Evolutionary conservation across 2,888 invertebrate species (phyloP), one percentile per base, ranked within the genome.

Genomic region (Parnassius orleans): DNA sequence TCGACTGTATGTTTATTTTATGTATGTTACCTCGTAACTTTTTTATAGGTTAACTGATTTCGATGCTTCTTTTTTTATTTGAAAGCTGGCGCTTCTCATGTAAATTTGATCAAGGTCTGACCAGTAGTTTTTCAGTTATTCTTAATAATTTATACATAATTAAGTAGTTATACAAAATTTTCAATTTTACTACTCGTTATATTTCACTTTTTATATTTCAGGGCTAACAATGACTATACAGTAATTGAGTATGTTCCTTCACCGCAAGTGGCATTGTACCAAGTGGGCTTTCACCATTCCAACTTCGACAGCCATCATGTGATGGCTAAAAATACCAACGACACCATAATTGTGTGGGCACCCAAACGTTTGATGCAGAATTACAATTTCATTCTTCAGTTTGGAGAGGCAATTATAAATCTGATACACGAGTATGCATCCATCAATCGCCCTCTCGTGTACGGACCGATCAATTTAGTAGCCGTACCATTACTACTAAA

Each of bases 261-360:
- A 0, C 86, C 89, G 0, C 90, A 91, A 81, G 84, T 90, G 0
- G 76, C 80, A 0, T 68, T 86, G 0, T 75, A 89, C 50, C 87
- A 91, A 74, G 77, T 89, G 1, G 88, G 88, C 0, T 86, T 90
- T 69, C 90, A 90, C 63, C 75, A 83, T 65, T 90, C 88, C 0
- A 70, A 76, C 12, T 90, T 83, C 54, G 70, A 73, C 0, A 79
- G 72, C 66, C 73, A 67, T 0, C 70, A 73, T 48, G 68, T 69
- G 1, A 69, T 67, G 58, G 74, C 81, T 0, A 75, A 68, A 19
- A 68, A 74, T 12, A 76, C 75, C 0, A 84, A 85, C 55, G 89
- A 90, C 52, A 80, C 80, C 0, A 61, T 91, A 0, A 64, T 78
- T 5, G 57, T 91, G n/a, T 91, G 90, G 90, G 83, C 87, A 7